Evolutionary conservation across 2,797 vertebrate genomes (phyloP).

Genomic region (Thaleichthys pacificus): DNA sequence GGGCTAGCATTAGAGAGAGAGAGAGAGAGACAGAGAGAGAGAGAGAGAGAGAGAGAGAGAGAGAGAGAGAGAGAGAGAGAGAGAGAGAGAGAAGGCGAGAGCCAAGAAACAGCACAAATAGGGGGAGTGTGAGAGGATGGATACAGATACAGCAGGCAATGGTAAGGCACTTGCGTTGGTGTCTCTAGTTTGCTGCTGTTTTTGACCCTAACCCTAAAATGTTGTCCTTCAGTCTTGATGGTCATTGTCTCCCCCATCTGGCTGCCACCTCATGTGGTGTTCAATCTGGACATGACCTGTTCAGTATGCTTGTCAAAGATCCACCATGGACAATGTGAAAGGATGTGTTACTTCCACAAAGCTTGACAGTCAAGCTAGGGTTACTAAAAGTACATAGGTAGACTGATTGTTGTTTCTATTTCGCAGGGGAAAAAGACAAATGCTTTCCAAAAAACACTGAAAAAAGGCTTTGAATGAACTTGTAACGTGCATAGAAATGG

Average conservation of each 20-base stretch:
- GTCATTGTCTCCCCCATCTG: slow-evolving; percentile 42
- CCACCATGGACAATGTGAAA: background rate
- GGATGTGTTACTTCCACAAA: background rate
- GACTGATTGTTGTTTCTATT: background rate
- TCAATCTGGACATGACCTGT: background rate
- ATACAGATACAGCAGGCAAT: too few species aligned
- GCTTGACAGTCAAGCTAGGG: too few species aligned
- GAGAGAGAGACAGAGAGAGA: background rate
- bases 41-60: background rate
- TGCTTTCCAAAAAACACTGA: too few species aligned
- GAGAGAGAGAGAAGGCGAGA: too few species aligned
- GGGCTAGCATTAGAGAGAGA: slow-evolving; percentile 24
- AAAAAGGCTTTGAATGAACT: too few species aligned
- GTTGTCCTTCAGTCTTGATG: background rate
- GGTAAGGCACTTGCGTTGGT: too few species aligned
- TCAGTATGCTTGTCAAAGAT: background rate
- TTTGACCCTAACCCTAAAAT: background rate
- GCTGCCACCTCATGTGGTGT: slow-evolving; percentile 3
- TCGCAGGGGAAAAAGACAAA: background rate
- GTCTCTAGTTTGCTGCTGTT: background rate
- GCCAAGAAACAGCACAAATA: too few species aligned
- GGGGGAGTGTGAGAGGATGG: too few species aligned
- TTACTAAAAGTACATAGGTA: too few species aligned
- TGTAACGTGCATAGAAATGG: too few species aligned
- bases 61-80: background rate